Evolutionary conservation across 2,888 invertebrate species (phyloP), one percentile per base, ranked within the genome.

Genomic region (Apamea monoglypha): DNA sequence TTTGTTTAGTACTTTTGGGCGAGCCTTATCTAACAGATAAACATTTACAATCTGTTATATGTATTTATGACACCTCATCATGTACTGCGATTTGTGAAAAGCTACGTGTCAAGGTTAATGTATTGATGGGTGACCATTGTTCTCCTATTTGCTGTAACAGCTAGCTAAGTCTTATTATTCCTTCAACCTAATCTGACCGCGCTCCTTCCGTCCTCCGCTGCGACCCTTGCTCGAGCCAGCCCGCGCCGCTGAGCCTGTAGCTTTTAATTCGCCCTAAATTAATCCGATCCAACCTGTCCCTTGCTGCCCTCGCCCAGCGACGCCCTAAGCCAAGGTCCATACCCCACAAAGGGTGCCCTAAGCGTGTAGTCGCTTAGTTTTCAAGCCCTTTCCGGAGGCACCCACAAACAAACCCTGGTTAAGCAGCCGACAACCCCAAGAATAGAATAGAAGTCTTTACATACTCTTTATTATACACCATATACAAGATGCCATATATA

Each of bases 1-100:
- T 71, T 80, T 66, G n/a, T 32, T 53, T 32, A 63, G 16, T 67
- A 47, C 8, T 71, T 64, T 50, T 32, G 40, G 59, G 50, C 21
- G 36, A 21, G 66, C 18, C 59, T 72, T 81, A 81, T 80, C 80
- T 29, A 6, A 25, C 4, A 32, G 64, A 80, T 67, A 67, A 66
- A 25, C 18, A 8, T 59, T 67, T n/a, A 73, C 50, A 59, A 73
- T 66, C 72, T 67, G 32, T 50, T 14, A 36, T 56, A 67, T 21
- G 25, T 44, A 36, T 32, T 47, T 47, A 53, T 77, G 66, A 77
- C 14, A 32, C 47, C 16, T 44, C 21, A 4, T 7, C 21, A 5
- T 40, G 56, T 5, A 36, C 25, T 59, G n/a, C 78, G 64, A 78
- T 44, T 1, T 1, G 0, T 2, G 32, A 6, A 32, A 32, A 63